A percentile compares a stretch with the other conserved stretches of the same genome.
Evolutionary conservation across 2,113 vertebrate genomes (phyloP).

Genomic region (Rhinolophus sinicus): DNA sequence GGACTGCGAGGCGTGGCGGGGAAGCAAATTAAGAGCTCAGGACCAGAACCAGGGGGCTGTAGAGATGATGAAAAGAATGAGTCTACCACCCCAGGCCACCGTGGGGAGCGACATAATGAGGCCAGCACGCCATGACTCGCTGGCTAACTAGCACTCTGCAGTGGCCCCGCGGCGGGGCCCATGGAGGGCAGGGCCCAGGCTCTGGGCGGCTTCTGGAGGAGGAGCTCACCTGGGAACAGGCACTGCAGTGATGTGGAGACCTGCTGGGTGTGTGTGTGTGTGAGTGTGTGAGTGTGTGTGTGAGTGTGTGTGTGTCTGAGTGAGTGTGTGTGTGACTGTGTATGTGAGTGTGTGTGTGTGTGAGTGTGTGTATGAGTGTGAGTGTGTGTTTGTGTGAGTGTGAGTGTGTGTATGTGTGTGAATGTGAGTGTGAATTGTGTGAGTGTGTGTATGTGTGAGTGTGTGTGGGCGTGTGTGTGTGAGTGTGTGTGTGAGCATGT

Average conservation of each 20-base stretch:
- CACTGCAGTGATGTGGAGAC: rapidly evolving
- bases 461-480: too few relatives aligned
- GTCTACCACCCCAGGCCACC: rapidly evolving
- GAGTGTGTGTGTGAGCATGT: too few relatives aligned
- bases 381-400: too few relatives aligned
- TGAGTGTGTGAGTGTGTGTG: too few relatives aligned
- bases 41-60: not conserved
- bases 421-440: too few relatives aligned
- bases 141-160: rapidly evolving
- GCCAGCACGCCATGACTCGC: rapidly evolving
- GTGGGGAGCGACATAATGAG: not conserved
- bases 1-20: not conserved
- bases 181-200: not conserved
- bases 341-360: too few relatives aligned
- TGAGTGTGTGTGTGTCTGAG: too few relatives aligned
- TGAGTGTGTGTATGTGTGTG: too few relatives aligned
- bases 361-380: too few relatives aligned
- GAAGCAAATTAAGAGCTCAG: constrained; percentile 59
- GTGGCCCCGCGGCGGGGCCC: not conserved
- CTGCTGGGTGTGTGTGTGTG: too few relatives aligned
- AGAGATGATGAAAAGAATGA: constrained; percentile 20
- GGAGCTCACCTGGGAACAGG: rapidly evolving
- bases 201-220: not conserved
- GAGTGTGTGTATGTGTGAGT: too few relatives aligned
- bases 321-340: too few relatives aligned